These are phyloP conservation scores for Cynopterus brachyotis DNA, from an alignment of 2,113 vertebrate species.

Conservation along the genomic window DNA sequence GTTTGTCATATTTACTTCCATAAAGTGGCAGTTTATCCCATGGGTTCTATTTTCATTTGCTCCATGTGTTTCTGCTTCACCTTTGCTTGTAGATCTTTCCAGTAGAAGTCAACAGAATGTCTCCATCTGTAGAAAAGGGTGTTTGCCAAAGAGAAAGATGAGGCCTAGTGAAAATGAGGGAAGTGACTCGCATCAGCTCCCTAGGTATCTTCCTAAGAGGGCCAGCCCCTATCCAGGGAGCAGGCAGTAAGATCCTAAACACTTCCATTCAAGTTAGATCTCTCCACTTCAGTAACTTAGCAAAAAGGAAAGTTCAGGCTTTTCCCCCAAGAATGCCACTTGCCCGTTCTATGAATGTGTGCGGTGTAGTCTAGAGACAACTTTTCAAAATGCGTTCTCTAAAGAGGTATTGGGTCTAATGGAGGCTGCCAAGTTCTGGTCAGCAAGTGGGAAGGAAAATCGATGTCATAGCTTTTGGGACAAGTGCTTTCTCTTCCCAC, in stretches of 20 bases:
- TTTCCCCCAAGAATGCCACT: not conserved
- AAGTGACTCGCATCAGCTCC: not conserved
- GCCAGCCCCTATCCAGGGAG: not conserved
- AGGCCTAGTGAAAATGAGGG: not conserved
- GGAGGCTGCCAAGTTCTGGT: not conserved
- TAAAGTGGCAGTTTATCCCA: conserved; percentile 56
- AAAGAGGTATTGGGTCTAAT: not conserved
- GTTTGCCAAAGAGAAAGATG: not conserved
- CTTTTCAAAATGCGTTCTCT: conserved; percentile 25
- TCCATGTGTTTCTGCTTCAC: not conserved
- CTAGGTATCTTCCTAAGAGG: not conserved
- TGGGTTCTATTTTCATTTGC: conserved; percentile 36
- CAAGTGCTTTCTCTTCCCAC: conserved; percentile 47
- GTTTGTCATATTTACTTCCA: conserved; percentile 66
- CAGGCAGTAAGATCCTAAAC: not conserved
- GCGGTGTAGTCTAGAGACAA: not conserved
- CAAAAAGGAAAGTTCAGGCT: not conserved
- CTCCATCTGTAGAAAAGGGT: not conserved
- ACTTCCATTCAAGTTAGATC: not conserved
- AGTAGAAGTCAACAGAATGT: not conserved
- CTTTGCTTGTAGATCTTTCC: conserved; percentile 22
- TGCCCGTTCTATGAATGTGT: not conserved
- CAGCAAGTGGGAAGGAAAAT: conserved; percentile 37
- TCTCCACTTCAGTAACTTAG: not conserved
- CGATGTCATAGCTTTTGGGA: not conserved